phyloP scores from a whole-genome alignment of 2,888 invertebrate species.

The Parthenolecanium corni region DNA sequence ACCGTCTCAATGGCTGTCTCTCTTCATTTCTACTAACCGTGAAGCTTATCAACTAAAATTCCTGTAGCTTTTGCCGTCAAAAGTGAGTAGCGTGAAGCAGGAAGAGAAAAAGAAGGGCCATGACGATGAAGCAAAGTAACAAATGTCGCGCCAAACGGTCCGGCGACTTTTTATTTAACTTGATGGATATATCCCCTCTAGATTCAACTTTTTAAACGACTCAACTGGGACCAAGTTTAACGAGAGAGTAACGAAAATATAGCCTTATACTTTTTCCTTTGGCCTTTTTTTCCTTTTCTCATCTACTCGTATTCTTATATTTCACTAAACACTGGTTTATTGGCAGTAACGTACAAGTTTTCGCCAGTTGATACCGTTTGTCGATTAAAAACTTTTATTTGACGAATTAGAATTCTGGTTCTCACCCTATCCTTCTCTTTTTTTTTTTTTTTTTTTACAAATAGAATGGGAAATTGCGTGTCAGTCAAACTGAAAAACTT shows the following conservation, averaged over 20 bases:
- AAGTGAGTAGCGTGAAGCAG: conserved; percentile 14
- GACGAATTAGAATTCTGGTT: conserved; percentile 21
- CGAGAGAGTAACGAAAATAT: conserved; percentile 15
- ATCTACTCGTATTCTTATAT: neutral
- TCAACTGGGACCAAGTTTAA: conserved; percentile 23
- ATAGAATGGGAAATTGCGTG: neutral
- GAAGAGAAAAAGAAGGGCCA: neutral
- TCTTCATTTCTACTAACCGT: neutral
- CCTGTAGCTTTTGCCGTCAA: conserved; percentile 14
- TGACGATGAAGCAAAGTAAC: conserved; percentile 1
- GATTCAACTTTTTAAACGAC: conserved; percentile 22
- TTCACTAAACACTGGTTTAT: neutral
- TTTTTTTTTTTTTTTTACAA: neutral
- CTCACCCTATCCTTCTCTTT: neutral
- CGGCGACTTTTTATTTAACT: conserved; percentile 25
- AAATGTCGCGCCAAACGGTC: conserved; percentile 25
- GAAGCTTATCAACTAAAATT: neutral
- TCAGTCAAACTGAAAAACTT: conserved; percentile 7
- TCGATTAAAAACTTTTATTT: conserved; percentile 25
- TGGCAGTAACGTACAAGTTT: neutral
- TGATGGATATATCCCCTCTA: conserved; percentile 24
- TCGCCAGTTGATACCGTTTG: conserved; percentile 13
- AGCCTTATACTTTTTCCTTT: neutral
- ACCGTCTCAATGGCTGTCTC: neutral
- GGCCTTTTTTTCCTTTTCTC: neutral